These are phyloP conservation scores for Neocloeon triangulifer DNA, from an alignment of 1,140 invertebrate species.

Conservation along the genomic window DNA sequence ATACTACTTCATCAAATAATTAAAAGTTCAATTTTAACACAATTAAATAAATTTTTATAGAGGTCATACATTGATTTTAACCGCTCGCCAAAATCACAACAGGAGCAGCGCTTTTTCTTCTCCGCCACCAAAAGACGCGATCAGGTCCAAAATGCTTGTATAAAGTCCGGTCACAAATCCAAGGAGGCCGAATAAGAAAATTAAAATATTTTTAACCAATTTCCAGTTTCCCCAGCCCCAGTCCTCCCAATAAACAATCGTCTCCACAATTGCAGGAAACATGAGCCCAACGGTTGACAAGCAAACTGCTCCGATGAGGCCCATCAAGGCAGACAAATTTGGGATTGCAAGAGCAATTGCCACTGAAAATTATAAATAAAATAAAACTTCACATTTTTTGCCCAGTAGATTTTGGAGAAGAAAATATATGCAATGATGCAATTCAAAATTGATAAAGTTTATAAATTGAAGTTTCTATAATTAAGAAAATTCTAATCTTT, in stretches of 20 bases:
- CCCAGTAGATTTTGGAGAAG: too few species aligned
- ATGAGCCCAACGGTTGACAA: neutral
- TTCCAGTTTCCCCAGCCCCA: neutral
- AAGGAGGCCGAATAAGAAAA: neutral
- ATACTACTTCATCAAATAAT: too few species aligned
- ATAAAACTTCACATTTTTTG: too few species aligned
- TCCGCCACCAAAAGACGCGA: neutral
- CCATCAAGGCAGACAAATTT: neutral
- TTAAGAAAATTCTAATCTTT: too few species aligned
- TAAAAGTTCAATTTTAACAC: too few species aligned
- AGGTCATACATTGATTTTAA: too few species aligned
- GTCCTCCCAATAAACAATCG: neutral
- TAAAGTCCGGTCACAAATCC: neutral
- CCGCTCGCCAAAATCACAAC: too few species aligned
- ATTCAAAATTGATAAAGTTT: too few species aligned
- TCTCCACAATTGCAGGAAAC: constrained; percentile 1
- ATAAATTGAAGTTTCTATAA: too few species aligned
- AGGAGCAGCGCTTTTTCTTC: too few species aligned
- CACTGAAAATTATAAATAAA: neutral
- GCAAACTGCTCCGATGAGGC: constrained; percentile 1
- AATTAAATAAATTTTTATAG: too few species aligned
- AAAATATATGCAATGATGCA: too few species aligned
- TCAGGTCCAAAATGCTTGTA: neutral
- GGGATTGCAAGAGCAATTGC: neutral
- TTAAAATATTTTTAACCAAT: neutral